Evolutionary conservation across 2,888 invertebrate species (phyloP).

Genomic region (Asteroscopus sphinx): DNA sequence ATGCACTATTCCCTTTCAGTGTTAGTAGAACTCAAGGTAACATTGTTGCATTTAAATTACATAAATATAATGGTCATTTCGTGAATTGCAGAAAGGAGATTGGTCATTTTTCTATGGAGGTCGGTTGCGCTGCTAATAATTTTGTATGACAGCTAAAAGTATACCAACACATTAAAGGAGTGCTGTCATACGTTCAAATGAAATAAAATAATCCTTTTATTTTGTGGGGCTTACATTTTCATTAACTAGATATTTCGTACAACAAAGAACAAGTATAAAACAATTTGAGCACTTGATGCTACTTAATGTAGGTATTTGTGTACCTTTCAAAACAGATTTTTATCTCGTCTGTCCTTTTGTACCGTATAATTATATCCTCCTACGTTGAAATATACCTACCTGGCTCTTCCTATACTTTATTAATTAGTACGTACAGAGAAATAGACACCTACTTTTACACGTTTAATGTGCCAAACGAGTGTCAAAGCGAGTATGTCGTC

Average conservation of each 20-base stretch:
- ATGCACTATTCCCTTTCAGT: slow-evolving; percentile 42
- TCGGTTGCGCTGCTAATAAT: no score
- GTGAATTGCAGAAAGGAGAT: slow-evolving; percentile 17
- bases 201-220: no score
- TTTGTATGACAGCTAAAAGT: no score
- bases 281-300: neutral
- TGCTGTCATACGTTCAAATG: no score
- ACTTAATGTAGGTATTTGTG: no score
- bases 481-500: slow-evolving; percentile 41
- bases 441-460: slow-evolving; percentile 27
- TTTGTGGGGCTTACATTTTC: no score
- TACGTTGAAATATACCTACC: no score
- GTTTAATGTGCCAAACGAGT: slow-evolving; percentile 43
- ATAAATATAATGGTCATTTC: slow-evolving; percentile 15
- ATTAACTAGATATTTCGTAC: neutral
- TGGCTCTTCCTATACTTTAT: neutral
- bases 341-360: neutral
- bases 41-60: slow-evolving; percentile 13
- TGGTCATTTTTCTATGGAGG: no score
- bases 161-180: no score
- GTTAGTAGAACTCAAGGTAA: slow-evolving; percentile 42
- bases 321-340: neutral
- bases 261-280: neutral
- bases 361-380: no score
- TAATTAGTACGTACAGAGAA: slow-evolving; percentile 4